Base-by-base conservation (phyloP, 2,888 invertebrate species). In the Ecliptopera silaceata region DNA sequence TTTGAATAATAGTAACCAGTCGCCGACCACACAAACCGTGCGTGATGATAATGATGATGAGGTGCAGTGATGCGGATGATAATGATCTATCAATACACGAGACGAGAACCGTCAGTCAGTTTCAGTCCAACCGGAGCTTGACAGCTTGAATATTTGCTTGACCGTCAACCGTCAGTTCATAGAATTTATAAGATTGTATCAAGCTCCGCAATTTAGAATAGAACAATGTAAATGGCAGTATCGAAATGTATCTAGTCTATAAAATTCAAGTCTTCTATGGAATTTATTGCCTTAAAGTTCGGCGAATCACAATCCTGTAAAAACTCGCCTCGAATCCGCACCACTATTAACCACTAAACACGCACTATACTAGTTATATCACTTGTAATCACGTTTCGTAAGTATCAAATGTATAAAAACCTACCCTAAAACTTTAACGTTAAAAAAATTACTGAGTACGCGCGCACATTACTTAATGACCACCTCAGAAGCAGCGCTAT, bases 331-430 rank as follows among this genome's bases (percentile, higher is more conserved):
- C 75, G 73, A 69, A 84, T 89, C 90, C 89, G 91, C 91, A 91
- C 88, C 90, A 91, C 89, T 82, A 74, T 72, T 75, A 80, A 75
- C 73, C 77, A 79, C 84, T n/a, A 86, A 78, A 85, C 86, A 87
- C 86, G 75, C 84, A 78, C 80, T 89, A 87, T 74, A 84, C 77
- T 75, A 77, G 10, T 74, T 81, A 78, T 89, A 90, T 91, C 90
- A 90, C 90, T 85, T 91, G 80, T 82, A 85, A 90, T 90, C 90
- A 90, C 88, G 82, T 88, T 84, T 86, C 86, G 87, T 89, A 88
- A 86, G 88, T 91, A 90, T 90, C 90, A 90, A 91, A 90, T 88
- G 90, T 91, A 89, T 90, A 87, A 90, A 76, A 88, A 87, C 79
- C 84, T 89, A 84, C 84, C 71, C 82, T 85, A 83, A 75, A 80